Percentiles rank a stretch among this genome's conserved stretches.
Evolutionary conservation across 1,140 invertebrate genomes (phyloP).

Genomic region (Calliopsis andreniformis): DNA sequence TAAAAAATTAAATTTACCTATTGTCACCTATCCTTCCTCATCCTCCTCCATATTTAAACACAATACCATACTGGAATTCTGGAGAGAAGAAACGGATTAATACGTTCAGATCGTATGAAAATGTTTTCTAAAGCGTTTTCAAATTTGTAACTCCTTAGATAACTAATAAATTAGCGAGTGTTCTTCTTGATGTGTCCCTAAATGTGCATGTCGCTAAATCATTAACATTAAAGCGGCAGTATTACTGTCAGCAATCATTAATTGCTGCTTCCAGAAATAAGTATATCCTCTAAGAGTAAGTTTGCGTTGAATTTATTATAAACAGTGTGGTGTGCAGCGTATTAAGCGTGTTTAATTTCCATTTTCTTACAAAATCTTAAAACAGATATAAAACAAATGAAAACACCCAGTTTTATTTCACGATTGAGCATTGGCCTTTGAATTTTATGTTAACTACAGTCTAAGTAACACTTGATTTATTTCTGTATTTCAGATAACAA

Average conservation of each 20-base stretch:
- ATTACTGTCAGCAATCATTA: not conserved
- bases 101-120: conserved; percentile 62
- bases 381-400: no score
- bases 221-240: not conserved
- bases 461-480: not conserved
- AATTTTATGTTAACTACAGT: not conserved
- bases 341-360: not conserved
- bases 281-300: not conserved
- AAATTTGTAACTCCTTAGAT: conserved; percentile 9
- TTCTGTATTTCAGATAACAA: conserved; percentile 81
- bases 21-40: conserved; percentile 19
- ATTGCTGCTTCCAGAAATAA: not conserved
- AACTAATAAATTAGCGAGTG: conserved; percentile 30
- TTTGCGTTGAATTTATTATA: not conserved
- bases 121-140: conserved; percentile 53
- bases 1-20: conserved; percentile 2
- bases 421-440: not conserved
- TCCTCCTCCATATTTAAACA: conserved; percentile 20
- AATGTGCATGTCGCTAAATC: not conserved
- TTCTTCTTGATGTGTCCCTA: not conserved
- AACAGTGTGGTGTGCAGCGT: not conserved
- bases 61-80: conserved; percentile 50
- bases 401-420: not conserved
- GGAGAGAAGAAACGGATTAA: conserved; percentile 48
- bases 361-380: not conserved